Percentiles rank a stretch among this genome's conserved stretches.
phyloP scores from a whole-genome alignment of 2,888 invertebrate genomes.

The Dysmachus trigonus region DNA sequence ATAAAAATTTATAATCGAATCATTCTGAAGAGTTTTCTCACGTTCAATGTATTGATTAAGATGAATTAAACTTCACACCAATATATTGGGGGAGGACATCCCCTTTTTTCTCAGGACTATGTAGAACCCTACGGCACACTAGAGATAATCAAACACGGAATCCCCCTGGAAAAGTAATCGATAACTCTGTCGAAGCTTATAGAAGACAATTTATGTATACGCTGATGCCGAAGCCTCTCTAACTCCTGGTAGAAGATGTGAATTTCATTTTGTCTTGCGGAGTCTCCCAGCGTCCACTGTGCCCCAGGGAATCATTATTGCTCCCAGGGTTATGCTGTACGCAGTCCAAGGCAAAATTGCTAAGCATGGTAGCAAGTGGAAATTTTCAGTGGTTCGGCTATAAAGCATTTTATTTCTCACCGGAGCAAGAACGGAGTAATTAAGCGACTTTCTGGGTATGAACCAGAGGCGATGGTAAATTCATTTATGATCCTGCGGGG shows the following conservation, averaged over 20 bases:
- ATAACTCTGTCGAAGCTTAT: neutral
- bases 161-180: neutral
- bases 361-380: neutral
- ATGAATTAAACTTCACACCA: neutral
- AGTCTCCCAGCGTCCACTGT: neutral
- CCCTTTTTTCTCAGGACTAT: neutral
- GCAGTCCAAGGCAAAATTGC: neutral
- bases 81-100: neutral
- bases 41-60: neutral
- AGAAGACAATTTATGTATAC: neutral
- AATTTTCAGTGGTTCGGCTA: neutral
- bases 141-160: neutral
- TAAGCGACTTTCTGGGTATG: neutral
- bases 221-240: neutral
- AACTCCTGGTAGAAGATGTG: neutral
- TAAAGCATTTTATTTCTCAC: neutral
- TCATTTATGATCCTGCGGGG: neutral
- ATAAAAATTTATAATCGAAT: neutral
- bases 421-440: neutral
- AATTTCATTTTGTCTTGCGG: neutral
- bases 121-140: neutral
- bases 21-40: neutral
- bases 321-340: neutral
- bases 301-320: neutral
- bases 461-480: neutral